These are phyloP conservation scores for Cydia strobilella DNA, from an alignment of 1,140 invertebrate species.

Conservation along the genomic window DNA sequence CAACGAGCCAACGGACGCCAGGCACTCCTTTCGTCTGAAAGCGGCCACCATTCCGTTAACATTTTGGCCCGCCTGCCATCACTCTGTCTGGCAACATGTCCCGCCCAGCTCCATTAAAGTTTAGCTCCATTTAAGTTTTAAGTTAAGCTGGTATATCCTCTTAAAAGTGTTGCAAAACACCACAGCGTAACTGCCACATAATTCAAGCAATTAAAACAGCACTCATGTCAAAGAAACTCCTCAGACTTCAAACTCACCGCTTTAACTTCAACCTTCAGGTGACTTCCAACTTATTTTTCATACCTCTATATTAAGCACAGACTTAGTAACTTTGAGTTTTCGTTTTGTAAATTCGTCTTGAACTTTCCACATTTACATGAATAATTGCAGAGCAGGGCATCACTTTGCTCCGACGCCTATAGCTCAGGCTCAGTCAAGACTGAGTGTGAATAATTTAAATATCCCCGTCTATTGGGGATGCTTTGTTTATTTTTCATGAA, in stretches of 20 bases:
- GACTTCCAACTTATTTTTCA: slow-evolving; percentile 20
- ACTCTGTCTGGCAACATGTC: too few relatives aligned
- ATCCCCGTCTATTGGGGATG: not conserved
- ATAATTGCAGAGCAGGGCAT: slow-evolving; percentile 39
- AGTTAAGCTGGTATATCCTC: too few relatives aligned
- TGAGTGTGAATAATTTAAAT: slow-evolving; percentile 22
- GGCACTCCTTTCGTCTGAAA: too few relatives aligned
- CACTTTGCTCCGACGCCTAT: slow-evolving; percentile 32
- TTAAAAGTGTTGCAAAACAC: too few relatives aligned
- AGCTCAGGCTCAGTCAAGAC: not conserved
- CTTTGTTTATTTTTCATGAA: not conserved
- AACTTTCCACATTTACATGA: slow-evolving; percentile 44
- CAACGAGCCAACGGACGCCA: too few relatives aligned
- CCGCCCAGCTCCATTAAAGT: too few relatives aligned
- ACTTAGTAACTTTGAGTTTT: slow-evolving; percentile 27
- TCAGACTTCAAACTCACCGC: not conserved
- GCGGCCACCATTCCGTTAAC: too few relatives aligned
- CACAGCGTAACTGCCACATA: not conserved
- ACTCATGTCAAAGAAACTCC: slow-evolving; percentile 3
- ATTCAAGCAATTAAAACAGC: slow-evolving; percentile 6
- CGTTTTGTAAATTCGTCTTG: slow-evolving; percentile 40
- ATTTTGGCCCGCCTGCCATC: too few relatives aligned
- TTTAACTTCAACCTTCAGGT: not conserved
- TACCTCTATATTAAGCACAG: slow-evolving; percentile 23
- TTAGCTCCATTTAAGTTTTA: too few relatives aligned